phyloP scores from a whole-genome alignment of 2,113 vertebrate genomes.

The Pygoscelis antarcticus region DNA sequence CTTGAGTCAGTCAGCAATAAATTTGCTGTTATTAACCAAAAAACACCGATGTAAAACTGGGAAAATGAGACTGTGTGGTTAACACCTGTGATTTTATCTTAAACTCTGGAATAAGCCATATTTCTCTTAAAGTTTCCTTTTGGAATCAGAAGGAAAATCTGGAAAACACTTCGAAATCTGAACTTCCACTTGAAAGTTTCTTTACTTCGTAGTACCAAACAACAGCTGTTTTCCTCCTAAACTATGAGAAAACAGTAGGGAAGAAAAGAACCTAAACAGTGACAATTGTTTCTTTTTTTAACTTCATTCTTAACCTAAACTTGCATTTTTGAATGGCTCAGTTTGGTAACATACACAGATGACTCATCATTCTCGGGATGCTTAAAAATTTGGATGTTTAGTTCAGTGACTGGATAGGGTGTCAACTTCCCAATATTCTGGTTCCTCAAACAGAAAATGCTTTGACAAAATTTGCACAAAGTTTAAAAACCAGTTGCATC shows the following conservation, averaged over 20 bases:
- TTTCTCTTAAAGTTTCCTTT: not conserved
- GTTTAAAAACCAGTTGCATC: not conserved
- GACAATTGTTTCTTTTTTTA: not conserved
- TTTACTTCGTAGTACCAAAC: not conserved
- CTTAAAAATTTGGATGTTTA: not conserved
- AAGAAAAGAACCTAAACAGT: not conserved
- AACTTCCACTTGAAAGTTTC: not conserved
- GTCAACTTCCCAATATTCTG: not conserved
- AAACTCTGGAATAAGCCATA: not conserved
- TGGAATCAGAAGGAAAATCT: not conserved
- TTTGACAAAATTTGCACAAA: not conserved
- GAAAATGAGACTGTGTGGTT: not conserved
- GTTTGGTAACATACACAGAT: not conserved
- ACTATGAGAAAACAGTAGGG: not conserved
- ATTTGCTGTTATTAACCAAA: not conserved
- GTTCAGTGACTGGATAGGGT: not conserved
- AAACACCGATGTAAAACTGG: not conserved
- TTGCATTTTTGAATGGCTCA: not conserved
- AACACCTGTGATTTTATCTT: not conserved
- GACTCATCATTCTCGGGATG: not conserved
- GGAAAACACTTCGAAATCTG: not conserved
- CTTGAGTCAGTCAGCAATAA: not conserved
- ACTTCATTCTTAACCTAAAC: not conserved
- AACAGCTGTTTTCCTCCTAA: not conserved
- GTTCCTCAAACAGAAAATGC: not conserved